Base-by-base conservation (phyloP, 2,888 invertebrate genomes). In the Gryllus longicercus region DNA sequence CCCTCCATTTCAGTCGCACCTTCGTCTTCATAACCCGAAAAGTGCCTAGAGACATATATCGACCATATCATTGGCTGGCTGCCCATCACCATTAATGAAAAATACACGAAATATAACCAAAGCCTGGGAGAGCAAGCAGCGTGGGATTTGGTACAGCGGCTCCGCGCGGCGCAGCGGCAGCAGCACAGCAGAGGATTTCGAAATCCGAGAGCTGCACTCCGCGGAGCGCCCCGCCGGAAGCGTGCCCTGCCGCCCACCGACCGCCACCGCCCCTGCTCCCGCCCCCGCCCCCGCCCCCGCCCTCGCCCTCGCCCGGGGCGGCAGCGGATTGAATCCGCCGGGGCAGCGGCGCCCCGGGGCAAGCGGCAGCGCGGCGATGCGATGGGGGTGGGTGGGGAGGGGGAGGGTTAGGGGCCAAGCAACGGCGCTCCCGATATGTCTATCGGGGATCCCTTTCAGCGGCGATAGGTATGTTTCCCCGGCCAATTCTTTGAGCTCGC, bases 361-460 rank as follows among this genome's bases (percentile, higher is more conserved):
- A 38, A 38, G 38, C 38, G 38, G 38, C 38, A n/a, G n/a, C n/a
- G 38, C 0, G 38, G 38, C 0, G 38, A 5, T 5, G 38, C 8
- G 38, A 5, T 8, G 38, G 38, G 38, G 38, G 38, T 0, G 8
- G 38, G 4, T 4, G 38, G 38, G 3, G 38, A 4, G 63, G 10
- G 63, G 63, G n/a, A n/a, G n/a, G n/a, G n/a, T n/a, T n/a, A 8
- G 4, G 63, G 63, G 63, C 11, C 63, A 5, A 14, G 63, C 63
- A 63, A 63, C n/a, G 38, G 38, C 5, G n/a, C 63, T 63, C 63
- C n/a, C 63, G 63, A 63, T 63, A 63, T 63, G 63, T 63, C 63
- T 63, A 63, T 63, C 63, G 63, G 63, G n/a, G 63, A 63, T 63
- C 63, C n/a, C 63, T 63, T 63, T 63, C 63, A 63, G 63, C 63